phyloP scores from a whole-genome alignment of 2,113 vertebrate species.

The Psittacara wagleri region DNA sequence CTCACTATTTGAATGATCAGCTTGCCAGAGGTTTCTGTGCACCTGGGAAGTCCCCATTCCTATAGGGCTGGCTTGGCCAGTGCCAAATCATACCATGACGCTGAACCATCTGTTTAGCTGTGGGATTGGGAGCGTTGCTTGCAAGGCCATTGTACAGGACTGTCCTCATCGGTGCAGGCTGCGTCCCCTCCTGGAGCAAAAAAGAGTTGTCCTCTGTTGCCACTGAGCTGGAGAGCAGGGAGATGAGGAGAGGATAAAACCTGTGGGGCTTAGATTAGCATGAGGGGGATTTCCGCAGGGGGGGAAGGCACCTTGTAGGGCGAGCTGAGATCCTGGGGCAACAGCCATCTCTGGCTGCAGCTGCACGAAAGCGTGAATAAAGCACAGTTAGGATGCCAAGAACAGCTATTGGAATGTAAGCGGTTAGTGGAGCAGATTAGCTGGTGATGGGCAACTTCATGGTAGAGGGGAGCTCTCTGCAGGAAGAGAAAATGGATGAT shows the following conservation, averaged over 20 bases:
- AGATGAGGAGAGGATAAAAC: background rate
- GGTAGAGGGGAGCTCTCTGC: background rate
- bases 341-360: background rate
- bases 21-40: background rate
- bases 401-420: background rate
- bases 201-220: background rate
- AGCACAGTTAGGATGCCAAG: rapidly evolving
- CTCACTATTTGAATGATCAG: background rate
- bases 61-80: background rate
- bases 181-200: background rate
- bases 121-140: background rate
- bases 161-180: background rate
- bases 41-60: background rate
- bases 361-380: rapidly evolving
- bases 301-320: background rate
- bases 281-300: rapidly evolving
- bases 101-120: background rate
- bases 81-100: background rate
- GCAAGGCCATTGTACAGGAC: background rate
- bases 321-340: background rate
- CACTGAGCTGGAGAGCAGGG: background rate
- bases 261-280: background rate
- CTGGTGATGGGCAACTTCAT: background rate
- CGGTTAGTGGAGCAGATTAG: background rate
- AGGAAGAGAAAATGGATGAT: background rate